Evolutionary conservation across 2,888 invertebrate genomes (phyloP), one percentile per base, ranked within the genome.

Genomic region (Cenopis cana): DNA sequence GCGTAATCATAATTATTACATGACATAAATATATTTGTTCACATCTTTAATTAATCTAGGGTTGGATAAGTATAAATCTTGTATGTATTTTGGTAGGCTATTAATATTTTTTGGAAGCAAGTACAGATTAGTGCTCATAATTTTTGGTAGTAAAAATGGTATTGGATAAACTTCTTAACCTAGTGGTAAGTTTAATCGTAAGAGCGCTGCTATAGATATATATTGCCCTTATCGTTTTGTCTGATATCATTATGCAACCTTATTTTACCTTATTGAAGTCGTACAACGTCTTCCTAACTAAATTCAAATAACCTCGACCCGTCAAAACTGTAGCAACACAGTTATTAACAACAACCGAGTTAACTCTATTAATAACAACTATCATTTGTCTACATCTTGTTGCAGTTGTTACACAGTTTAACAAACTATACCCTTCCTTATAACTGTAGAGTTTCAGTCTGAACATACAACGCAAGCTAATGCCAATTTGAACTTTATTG

Each of bases 311-410:
- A 52, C 41, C 41, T 41, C 12, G 12, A 65, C n/a, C 54, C 10
- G 64, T 20, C 41, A 24, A 55, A 24, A 24, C 59, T 60, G n/a
- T 24, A 41, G 20, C 52, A n/a, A 52, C 38, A 65, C 38, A n/a
- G 52, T 54, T 41, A 54, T 41, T 55, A 65, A 49, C 50, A 65
- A 41, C 64, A 8, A 29, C 18, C 38, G n/a, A 65, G 54, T 24
- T 10, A 55, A 41, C 14, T 12, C 20, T 60, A 36, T 41, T 24
- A 24, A 50, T 17, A 29, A 55, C n/a, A 29, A 46, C 41, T 55
- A 38, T 38, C 12, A 56, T 56, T 66, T 66, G 46, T 66, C 66
- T 0, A 38, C 65, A 66, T 56, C 55, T 66, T 66, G 24, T 17
- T 18, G 10, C 20, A 20, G 46, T 66, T 66, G 24, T 17, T 18